phyloP scores from a whole-genome alignment of 2,797 vertebrate species.

The Sebastes matsubarae region DNA sequence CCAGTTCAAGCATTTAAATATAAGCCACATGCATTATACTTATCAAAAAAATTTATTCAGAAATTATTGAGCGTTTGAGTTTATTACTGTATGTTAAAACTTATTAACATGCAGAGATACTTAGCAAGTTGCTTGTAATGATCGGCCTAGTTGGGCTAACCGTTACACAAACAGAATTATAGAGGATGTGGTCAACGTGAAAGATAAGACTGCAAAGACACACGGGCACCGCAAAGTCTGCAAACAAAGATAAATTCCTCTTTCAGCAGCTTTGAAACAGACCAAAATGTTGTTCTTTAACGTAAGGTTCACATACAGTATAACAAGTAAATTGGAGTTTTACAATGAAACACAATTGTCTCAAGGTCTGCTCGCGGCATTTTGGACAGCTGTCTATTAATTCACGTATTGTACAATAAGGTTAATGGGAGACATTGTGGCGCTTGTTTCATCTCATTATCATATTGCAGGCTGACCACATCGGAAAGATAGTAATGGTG shows the following conservation, averaged over 20 bases:
- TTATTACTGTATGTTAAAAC: not conserved
- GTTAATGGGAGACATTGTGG: not conserved
- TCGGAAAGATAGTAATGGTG: not conserved
- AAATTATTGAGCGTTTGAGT: not conserved
- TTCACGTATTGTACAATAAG: not conserved
- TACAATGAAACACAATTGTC: not conserved
- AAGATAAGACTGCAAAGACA: not conserved
- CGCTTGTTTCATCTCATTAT: not conserved
- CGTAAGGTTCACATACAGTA: not conserved
- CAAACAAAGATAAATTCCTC: not conserved
- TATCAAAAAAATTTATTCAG: not conserved
- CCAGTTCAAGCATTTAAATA: not conserved
- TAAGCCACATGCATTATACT: not conserved
- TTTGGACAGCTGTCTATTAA: too few relatives aligned
- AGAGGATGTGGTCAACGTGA: slow-evolving; percentile 14
- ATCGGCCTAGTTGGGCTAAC: too few relatives aligned
- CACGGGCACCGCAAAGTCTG: not conserved
- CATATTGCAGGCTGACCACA: not conserved
- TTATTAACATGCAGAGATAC: not conserved
- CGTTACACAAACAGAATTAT: not conserved
- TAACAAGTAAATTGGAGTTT: not conserved
- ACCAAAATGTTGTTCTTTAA: not conserved
- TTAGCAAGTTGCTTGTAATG: not conserved
- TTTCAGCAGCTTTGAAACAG: not conserved
- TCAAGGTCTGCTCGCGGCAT: not conserved